Evolutionary conservation across 2,113 vertebrate species (phyloP), one percentile per base, ranked within the genome.

Genomic region (Chaetodon auriga): DNA sequence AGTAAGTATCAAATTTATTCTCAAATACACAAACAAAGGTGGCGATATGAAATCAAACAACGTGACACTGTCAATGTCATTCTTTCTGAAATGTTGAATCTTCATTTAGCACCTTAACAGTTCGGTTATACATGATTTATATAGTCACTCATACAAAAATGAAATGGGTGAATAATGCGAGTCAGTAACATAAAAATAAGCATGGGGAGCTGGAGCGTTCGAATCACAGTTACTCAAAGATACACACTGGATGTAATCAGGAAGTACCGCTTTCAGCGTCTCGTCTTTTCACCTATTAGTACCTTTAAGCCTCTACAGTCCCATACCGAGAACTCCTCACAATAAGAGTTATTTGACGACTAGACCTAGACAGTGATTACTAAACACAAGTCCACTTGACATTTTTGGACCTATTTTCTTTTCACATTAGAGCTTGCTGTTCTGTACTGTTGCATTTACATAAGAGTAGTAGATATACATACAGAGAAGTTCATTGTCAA

Each of bases 21-120:
- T 91, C 91, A 95, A 93, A 91, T 88, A 92, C 85, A 94, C 89
- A 95, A 94, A 88, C 90, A 92, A 92, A 91, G 91, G 94, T 93
- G 92, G 87, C 65, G 66, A 85, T 84, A 94, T 89, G 80, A 91
- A 92, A 88, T 88, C 82, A 90, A 93, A 92, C 86, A 87, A 91
- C 77, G 84, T 72, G 86, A 88, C 87, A 89, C 71, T 58, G 82
- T 76, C 68, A 81, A 89, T 85, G 88, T 91, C 84, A 87, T 80
- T 85, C 76, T 91, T 89, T 91, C 79, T 83, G 60, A 90, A 89
- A 93, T 65, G 90, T 78, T 78, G 76, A 87, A 84, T 94, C 93
- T 94, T 95, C 94, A 95, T 95, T 94, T 95, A 95, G 95, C 94
- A 96, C 94, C 94, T 93, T 92, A 85, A 93, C 86, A 91, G 86